Evolutionary conservation across 2,888 invertebrate species (phyloP).

Genomic region (Steinernema carpocapsae): DNA sequence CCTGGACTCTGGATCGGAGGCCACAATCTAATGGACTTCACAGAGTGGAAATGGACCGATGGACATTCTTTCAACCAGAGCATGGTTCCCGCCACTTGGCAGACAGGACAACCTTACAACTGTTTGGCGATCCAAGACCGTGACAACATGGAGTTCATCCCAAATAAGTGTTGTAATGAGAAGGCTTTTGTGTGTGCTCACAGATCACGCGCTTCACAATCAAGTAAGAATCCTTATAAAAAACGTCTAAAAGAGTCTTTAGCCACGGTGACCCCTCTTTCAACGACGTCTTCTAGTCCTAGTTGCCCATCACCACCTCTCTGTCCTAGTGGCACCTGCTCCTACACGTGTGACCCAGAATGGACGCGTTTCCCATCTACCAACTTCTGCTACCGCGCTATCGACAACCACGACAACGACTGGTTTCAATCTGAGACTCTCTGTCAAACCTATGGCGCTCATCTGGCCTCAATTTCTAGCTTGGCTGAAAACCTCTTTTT

Average conservation of each 20-base stretch:
- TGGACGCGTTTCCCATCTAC: not conserved
- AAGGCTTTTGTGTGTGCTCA: not conserved
- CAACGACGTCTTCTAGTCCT: not conserved
- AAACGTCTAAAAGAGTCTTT: not conserved
- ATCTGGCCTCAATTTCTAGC: not conserved
- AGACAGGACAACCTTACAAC: not conserved
- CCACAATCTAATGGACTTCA: not conserved
- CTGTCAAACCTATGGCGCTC: not conserved
- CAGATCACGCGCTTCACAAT: not conserved
- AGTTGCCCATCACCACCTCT: not conserved
- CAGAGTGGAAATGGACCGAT: constrained; percentile 7
- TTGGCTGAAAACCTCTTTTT: not conserved
- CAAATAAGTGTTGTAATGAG: not conserved
- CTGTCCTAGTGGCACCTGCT: not conserved
- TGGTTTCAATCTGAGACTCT: not conserved
- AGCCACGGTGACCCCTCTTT: not conserved
- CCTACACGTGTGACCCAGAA: not conserved
- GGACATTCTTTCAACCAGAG: not conserved
- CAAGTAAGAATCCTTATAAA: not conserved
- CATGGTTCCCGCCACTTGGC: not conserved
- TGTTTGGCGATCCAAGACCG: not conserved
- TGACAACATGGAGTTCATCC: not conserved
- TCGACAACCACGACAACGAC: not conserved
- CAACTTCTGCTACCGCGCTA: not conserved
- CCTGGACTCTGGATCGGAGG: not conserved